These are phyloP conservation scores for Pteruthius melanotis DNA, from an alignment of 2,113 vertebrate species.

Conservation along the genomic window DNA sequence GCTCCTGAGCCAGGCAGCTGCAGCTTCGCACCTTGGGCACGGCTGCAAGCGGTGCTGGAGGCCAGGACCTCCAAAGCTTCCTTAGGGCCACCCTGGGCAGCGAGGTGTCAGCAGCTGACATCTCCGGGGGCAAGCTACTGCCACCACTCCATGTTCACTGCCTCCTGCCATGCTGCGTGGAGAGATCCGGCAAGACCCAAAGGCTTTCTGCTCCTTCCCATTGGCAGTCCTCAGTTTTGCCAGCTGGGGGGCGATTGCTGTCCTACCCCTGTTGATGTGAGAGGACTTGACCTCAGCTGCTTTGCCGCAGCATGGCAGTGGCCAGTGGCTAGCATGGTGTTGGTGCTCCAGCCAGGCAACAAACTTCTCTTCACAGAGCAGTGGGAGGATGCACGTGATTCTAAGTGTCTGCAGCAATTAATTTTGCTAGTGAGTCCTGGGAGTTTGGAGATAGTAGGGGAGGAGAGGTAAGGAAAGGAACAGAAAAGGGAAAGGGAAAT, in stretches of 20 bases:
- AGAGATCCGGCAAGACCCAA: not conserved
- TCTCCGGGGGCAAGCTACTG: not conserved
- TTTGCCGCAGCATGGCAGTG: not conserved
- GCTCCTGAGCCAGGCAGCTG: not conserved
- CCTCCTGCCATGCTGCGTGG: not conserved
- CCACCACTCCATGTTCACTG: not conserved
- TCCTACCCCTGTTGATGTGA: not conserved
- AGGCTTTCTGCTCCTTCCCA: not conserved
- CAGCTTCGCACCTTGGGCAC: not conserved
- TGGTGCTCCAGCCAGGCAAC: not conserved
- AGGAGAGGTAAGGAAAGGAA: not conserved
- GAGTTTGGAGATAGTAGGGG: not conserved
- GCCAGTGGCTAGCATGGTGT: not conserved
- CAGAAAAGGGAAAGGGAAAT: not conserved
- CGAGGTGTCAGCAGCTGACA: not conserved
- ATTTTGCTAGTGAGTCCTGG: not conserved
- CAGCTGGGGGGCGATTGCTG: not conserved
- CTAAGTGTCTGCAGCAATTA: not conserved
- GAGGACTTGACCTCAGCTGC: not conserved
- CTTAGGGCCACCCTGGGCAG: not conserved
- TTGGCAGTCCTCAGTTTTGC: not conserved
- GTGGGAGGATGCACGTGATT: not conserved
- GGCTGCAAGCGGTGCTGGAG: not conserved
- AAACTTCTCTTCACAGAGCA: not conserved
- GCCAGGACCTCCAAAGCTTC: not conserved